Evolutionary conservation across 2,797 vertebrate genomes (phyloP), one percentile per base, ranked within the genome.

Genomic region (Cirrhinus molitorella): DNA sequence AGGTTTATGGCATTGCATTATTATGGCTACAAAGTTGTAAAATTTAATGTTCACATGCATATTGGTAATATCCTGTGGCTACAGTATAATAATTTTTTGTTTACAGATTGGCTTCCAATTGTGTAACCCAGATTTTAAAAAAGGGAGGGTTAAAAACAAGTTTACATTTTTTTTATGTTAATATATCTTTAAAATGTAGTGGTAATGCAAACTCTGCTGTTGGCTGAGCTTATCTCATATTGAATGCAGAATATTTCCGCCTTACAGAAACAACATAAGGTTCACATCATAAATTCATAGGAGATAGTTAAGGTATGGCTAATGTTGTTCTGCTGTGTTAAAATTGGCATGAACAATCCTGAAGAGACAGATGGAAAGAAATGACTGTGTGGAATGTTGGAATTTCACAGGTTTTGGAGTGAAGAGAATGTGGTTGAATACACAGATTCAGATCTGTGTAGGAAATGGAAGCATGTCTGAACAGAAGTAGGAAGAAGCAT

Each of bases 401-500:
- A 92, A 91, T 94, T 89, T 89, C 89, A 89, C 57, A 84, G 63
- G 45, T 84, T 87, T 76, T 83, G 85, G 78, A 76, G 85, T 40
- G n/a, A 85, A 70, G 89, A 89, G 89, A 91, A 90, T 89, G 85
- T 83, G 65, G 87, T 83, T 90, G 90, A 85, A 93, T 91, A 89
- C 91, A 88, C 83, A 91, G 89, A 92, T 94, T 87, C 88, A 90
- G 83, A 92, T 89, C 67, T 72, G 85, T 88, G 83, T 88, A 87
- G 89, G 91, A 93, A 91, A 92, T 82, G 63, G 87, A 74, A 86
- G 93, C 95, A 86, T 94, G 95, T 93, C 94, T 93, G 91, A 94
- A 93, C 95, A 94, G 89, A 90, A 88, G 88, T 84, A 85, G 55
- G 80, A 87, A 87, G 86, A 92, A 91, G 87, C 89, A 85, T 78